Base-by-base conservation (phyloP, 2,113 vertebrate species). In the Toxotes chatareus region DNA sequence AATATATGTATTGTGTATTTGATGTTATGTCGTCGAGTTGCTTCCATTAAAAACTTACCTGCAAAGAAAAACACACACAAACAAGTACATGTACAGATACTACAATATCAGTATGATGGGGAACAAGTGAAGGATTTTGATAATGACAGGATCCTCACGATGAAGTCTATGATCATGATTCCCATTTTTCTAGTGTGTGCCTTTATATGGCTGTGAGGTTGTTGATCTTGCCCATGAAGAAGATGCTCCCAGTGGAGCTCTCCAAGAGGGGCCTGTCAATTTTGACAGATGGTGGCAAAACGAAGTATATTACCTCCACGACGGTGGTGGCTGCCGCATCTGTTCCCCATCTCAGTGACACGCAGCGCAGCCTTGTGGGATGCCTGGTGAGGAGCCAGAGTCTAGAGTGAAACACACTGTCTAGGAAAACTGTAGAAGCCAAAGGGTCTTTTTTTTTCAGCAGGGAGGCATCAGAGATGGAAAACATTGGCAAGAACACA, bases 151-250 rank as follows among this genome's bases (percentile, higher is more conserved):
- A 40, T 69, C 31, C 27, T 2, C 1, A 42, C 11, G 19, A 68
- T 36, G 42, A 61, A 16, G 23, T 16, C 7, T 61, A 7, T 62
- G 36, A 55, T 75, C 27, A 23, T 31, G 49, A 42, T 34, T 32
- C 12, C 38, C 13, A n/a, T 55, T 31, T 44, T 47, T 19, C 27
- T 5, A 38, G 59, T 7, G 4, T 53, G 27, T n/a, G 14, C 3
- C 2, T 60, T 84, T 77, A 88, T 32, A 75, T 63, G 44, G 64
- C 73, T 42, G 73, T 64, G 0, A 94, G 96, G 56, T 95, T 94
- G 71, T 73, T 67, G 65, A 97, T 88, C 91, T 95, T 96, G 82
- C 92, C 96, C 79, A 95, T 87, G 81, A 97, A 96, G 21, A 97
- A 90, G 11, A 93, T 93, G 76, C 90, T 95, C 87, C 93, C 94